Evolutionary conservation across 2,888 invertebrate genomes (phyloP).

Genomic region (Torymus tubicola): DNA sequence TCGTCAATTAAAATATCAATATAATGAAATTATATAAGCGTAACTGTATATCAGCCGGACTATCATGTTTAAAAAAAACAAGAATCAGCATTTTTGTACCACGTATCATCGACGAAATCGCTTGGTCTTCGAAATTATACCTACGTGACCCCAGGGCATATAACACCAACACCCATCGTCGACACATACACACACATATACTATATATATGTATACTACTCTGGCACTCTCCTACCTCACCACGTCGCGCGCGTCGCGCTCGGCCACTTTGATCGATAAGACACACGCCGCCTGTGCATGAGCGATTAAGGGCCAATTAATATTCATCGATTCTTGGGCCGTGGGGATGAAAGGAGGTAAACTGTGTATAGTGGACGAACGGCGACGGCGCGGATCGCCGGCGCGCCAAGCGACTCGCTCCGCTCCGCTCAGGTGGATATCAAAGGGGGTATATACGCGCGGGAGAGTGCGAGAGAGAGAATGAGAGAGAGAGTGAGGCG

Average conservation of each 20-base stretch:
- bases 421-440: constrained; percentile 20
- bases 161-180: too few species aligned
- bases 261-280: constrained; percentile 41
- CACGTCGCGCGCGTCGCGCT: not conserved
- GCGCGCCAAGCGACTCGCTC: not conserved
- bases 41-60: too few species aligned
- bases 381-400: not conserved
- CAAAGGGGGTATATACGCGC: constrained; percentile 10
- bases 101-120: too few species aligned
- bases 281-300: constrained; percentile 20
- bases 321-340: constrained; percentile 51
- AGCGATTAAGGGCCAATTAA: constrained; percentile 56
- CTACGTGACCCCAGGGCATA: too few species aligned
- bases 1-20: too few species aligned
- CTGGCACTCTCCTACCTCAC: not conserved
- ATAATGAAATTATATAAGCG: too few species aligned
- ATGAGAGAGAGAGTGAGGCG: constrained; percentile 3
- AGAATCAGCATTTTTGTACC: too few species aligned
- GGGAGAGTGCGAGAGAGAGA: not conserved
- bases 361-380: not conserved
- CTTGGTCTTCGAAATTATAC: too few species aligned
- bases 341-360: constrained; percentile 38
- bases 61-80: too few species aligned
- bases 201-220: not conserved
- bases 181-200: too few species aligned